Base-by-base conservation (phyloP, 2,797 vertebrate genomes). In the Nannoperca obscura region DNA sequence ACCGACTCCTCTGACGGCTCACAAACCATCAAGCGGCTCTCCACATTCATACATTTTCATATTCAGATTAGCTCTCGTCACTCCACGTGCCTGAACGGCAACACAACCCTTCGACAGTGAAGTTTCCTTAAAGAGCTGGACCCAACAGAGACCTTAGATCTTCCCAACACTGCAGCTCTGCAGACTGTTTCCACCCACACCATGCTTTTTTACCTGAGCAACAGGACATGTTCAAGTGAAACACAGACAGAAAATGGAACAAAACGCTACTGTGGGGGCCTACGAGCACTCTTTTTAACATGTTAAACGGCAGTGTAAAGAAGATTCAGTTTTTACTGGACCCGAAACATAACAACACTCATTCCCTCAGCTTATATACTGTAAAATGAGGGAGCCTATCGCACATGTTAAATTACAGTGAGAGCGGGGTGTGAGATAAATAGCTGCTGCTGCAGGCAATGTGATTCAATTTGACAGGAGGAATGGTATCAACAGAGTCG, bases 391-490 rank as follows among this genome's bases (percentile, higher is more conserved):
- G 24, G 20, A 78, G 71, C 32, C 12, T 32, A 44, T 59, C 12
- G 40, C 13, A 76, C 47, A 65, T 60, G 58, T 80, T 77, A 19
- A 46, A 67, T 60, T 40, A 55, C 19, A 68, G 62, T 17, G 42
- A 50, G 57, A 67, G 72, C 36, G 0, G 7, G 55, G 54, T n/a
- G 52, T 8, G 75, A 80, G 59, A 84, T 61, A 81, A 86, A 76
- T 67, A 62, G 46, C 59, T 79, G 71, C 79, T 68, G 83, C 82
- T 78, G 54, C 60, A 67, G 80, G 81, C 63, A 20, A 62, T 19
- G 59, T 81, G 80, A 76, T 87, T 90, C 70, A 81, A 63, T 76
- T 74, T 88, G 81, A 87, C 86, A 85, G 81, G 76, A 85, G 82
- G 80, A 86, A 83, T 78, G 77, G 77, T 79, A 84, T 85, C 88